phyloP scores from a whole-genome alignment of 2,888 invertebrate genomes.

The Orthonevra nobilis region DNA sequence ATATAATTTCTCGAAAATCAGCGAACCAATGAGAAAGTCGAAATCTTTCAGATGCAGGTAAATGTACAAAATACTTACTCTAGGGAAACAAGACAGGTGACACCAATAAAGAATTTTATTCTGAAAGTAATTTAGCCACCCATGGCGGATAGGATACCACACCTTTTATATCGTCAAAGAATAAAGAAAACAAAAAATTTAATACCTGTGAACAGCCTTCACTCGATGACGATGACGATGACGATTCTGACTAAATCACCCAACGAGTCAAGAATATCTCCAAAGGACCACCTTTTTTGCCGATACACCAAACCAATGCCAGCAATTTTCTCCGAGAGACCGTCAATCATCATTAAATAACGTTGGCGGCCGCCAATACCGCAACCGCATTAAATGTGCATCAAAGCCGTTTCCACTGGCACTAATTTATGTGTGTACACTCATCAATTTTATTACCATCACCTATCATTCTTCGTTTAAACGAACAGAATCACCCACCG shows the following conservation, averaged over 20 bases:
- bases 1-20: too few species aligned
- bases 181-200: background rate
- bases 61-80: too few species aligned
- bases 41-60: too few species aligned
- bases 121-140: conserved; percentile 25
- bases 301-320: conserved; percentile 30
- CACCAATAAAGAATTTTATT: too few species aligned
- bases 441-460: conserved; percentile 71
- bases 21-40: too few species aligned
- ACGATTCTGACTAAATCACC: conserved; percentile 32
- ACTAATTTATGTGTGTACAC: conserved; percentile 70
- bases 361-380: conserved; percentile 66
- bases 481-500: conserved; percentile 66
- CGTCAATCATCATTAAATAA: conserved; percentile 69
- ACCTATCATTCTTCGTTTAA: conserved; percentile 70
- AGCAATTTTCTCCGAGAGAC: conserved; percentile 45
- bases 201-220: conserved; percentile 18
- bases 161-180: conserved; percentile 4
- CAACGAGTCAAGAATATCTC: conserved; percentile 11
- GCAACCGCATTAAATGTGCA: conserved; percentile 67
- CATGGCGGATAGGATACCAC: conserved; percentile 25
- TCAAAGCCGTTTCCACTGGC: conserved; percentile 58
- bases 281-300: conserved; percentile 11
- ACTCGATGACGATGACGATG: conserved; percentile 46
- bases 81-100: too few species aligned